phyloP scores from a whole-genome alignment of 1,140 invertebrate species.

The Grapholita molesta region DNA sequence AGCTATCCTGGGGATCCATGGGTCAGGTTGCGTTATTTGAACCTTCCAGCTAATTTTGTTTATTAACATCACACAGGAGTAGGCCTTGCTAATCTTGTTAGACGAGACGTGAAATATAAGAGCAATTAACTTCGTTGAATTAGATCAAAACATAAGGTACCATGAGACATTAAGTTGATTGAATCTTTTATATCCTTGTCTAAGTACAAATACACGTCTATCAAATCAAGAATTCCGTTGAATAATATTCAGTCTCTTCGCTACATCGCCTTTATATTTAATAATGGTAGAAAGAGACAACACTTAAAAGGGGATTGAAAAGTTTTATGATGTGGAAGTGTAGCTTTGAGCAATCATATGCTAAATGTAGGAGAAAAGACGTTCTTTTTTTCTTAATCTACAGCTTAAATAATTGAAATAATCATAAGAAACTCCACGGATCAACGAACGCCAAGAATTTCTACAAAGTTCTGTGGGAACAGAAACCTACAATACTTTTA shows the following conservation, averaged over 20 bases:
- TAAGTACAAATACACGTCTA: no score
- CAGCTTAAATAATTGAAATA: neutral
- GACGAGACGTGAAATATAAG: neutral
- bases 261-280: no score
- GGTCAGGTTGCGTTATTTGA: neutral
- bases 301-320: no score
- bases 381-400: neutral
- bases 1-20: constrained; percentile 4
- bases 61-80: neutral
- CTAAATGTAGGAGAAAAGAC: neutral
- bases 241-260: no score
- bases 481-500: neutral
- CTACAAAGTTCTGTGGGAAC: neutral
- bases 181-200: no score
- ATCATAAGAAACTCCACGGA: neutral
- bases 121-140: no score
- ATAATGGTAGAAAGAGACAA: no score
- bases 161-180: no score
- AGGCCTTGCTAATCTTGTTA: neutral
- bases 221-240: no score
- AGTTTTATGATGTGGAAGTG: no score
- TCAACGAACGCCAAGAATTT: neutral
- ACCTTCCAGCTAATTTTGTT: neutral
- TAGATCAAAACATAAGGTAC: no score
- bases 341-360: neutral